These are phyloP conservation scores for Plemyria rubiginata DNA, from an alignment of 2,888 invertebrate genomes.

Conservation along the genomic window DNA sequence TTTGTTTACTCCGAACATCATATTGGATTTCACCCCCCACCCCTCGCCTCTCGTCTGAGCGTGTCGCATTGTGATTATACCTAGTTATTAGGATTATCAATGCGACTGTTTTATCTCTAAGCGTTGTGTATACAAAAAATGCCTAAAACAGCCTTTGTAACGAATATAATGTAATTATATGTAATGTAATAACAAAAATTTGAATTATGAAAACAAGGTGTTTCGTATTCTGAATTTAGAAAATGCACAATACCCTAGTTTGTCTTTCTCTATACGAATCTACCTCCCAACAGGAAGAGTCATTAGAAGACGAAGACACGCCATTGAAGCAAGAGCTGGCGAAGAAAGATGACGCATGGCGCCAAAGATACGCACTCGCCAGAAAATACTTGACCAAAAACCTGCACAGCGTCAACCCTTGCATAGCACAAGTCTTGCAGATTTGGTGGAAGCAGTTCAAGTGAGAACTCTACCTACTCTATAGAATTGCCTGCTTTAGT, in stretches of 20 bases:
- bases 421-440: constrained; percentile 91
- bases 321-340: constrained; percentile 85
- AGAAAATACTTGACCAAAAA: constrained; percentile 76
- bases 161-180: no score
- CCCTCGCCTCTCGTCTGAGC: constrained; percentile 5
- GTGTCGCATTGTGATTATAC: constrained; percentile 6
- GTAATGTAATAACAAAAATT: no score
- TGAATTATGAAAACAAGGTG: no score
- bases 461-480: constrained; percentile 61
- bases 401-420: constrained; percentile 91
- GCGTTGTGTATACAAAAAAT: background rate
- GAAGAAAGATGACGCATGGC: constrained; percentile 88
- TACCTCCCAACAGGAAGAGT: constrained; percentile 65
- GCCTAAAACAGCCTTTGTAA: no score
- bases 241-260: background rate
- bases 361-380: constrained; percentile 76
- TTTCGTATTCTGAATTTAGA: no score
- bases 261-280: background rate
- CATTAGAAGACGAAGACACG: constrained; percentile 78
- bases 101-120: background rate
- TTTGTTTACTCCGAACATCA: constrained; percentile 34
- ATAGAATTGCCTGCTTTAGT: background rate
- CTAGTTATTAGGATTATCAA: constrained; percentile 2
- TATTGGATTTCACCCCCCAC: constrained; percentile 31
- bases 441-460: constrained; percentile 93